Evolutionary conservation across 2,888 invertebrate species (phyloP).

Genomic region (Hyposoter dolosus): DNA sequence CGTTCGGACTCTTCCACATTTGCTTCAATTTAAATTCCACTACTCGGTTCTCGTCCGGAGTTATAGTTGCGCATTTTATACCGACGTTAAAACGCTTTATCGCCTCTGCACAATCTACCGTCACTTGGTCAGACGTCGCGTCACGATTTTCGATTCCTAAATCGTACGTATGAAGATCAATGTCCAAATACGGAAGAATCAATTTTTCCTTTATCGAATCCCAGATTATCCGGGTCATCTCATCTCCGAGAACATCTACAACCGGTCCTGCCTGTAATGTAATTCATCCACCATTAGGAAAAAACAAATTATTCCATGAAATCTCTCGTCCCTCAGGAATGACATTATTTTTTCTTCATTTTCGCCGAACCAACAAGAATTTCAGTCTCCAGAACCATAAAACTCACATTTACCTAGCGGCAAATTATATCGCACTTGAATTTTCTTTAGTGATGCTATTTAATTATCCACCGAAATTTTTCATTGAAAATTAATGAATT

Average conservation of each 20-base stretch:
- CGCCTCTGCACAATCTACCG: slow-evolving; percentile 98
- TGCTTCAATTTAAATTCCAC: slow-evolving; percentile 95
- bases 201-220: slow-evolving; percentile 98
- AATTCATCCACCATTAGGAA: background rate
- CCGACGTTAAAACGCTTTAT: slow-evolving; percentile 99
- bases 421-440: background rate
- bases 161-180: slow-evolving; percentile 97
- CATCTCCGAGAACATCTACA: slow-evolving; percentile 97
- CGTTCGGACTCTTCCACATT: slow-evolving; percentile 97
- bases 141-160: slow-evolving; percentile 98
- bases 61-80: slow-evolving; percentile 99
- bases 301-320: background rate
- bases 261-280: slow-evolving; percentile 91
- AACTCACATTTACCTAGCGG: no score
- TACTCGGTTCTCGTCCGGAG: slow-evolving; percentile 98
- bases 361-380: background rate
- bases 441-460: background rate
- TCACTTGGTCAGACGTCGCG: slow-evolving; percentile 97
- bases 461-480: background rate
- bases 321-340: no score
- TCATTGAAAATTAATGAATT: background rate
- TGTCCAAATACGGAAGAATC: slow-evolving; percentile 97
- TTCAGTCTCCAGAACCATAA: no score
- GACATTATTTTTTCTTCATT: background rate
- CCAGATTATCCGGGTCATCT: slow-evolving; percentile 99